phyloP scores from a whole-genome alignment of 2,888 invertebrate species.

The Tuberolachnus salignus region DNA sequence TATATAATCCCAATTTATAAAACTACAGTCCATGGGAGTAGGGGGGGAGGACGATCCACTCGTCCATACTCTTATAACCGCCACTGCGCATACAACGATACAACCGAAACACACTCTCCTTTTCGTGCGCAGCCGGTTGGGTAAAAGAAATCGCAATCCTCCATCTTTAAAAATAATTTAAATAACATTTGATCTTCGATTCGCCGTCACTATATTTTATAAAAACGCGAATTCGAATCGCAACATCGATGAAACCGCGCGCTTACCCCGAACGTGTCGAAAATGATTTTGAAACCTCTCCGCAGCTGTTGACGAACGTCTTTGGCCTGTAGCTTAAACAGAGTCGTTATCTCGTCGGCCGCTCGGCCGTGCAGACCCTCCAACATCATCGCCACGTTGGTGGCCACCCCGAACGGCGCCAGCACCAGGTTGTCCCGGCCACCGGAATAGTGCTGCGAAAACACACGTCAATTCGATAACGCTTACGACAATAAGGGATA shows the following conservation, averaged over 20 bases:
- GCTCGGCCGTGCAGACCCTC: conserved; percentile 60
- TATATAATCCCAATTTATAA: no score
- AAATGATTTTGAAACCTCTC: conserved; percentile 60
- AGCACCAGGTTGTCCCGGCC: conserved; percentile 61
- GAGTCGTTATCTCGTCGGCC: conserved; percentile 59
- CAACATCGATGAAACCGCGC: background rate
- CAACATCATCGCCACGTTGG: conserved; percentile 60
- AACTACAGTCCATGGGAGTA: no score
- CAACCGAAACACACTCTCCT: no score
- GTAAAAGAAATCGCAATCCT: no score
- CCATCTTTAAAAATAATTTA: no score
- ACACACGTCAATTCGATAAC: background rate
- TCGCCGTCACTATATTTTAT: no score
- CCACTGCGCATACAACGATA: no score
- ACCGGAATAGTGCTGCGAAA: conserved; percentile 58
- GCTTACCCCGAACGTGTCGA: conserved; percentile 60
- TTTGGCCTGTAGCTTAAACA: conserved; percentile 59
- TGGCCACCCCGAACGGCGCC: conserved; percentile 61
- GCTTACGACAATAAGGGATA: background rate
- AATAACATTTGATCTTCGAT: no score
- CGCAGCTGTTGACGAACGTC: conserved; percentile 58
- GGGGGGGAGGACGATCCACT: no score
- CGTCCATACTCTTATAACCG: no score
- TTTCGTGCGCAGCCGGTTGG: no score
- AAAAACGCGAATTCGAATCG: no score